A percentile compares a stretch with the other conserved stretches of the same genome.
Evolutionary conservation across 2,113 vertebrate genomes (phyloP).

Genomic region (Anoplopoma fimbria): DNA sequence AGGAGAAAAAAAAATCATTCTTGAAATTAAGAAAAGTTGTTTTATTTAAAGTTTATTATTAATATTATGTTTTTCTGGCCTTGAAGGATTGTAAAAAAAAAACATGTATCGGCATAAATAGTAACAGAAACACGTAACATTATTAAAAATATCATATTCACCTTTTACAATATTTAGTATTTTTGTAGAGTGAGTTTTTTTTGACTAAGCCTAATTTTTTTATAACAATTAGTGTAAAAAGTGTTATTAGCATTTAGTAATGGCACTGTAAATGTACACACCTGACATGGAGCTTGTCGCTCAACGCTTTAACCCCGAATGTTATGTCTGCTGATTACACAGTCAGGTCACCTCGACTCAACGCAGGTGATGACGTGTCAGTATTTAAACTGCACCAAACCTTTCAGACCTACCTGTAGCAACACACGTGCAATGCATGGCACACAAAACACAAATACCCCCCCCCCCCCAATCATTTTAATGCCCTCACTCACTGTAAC

Average conservation of each 20-base stretch:
- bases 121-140: not conserved
- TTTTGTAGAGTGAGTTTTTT: not conserved
- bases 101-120: not conserved
- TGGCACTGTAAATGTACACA: not conserved
- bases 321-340: constrained; percentile 5
- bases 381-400: not conserved
- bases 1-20: too few species aligned
- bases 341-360: not conserved
- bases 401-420: constrained; percentile 58
- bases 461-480: constrained; percentile 52
- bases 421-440: constrained; percentile 25
- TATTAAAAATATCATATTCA: not conserved
- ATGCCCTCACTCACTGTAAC: constrained; percentile 52
- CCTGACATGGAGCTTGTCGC: not conserved
- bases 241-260: not conserved
- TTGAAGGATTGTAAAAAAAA: not conserved
- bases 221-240: not conserved
- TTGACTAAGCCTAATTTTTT: not conserved
- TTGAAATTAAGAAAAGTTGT: too few species aligned
- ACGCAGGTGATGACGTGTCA: constrained; percentile 12
- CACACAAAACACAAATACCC: too few species aligned
- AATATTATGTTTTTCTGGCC: not conserved
- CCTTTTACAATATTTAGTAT: not conserved
- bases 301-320: not conserved
- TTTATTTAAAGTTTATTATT: too few species aligned